Base-by-base conservation (phyloP, 2,797 vertebrate species). In the Gambelia wislizenii region DNA sequence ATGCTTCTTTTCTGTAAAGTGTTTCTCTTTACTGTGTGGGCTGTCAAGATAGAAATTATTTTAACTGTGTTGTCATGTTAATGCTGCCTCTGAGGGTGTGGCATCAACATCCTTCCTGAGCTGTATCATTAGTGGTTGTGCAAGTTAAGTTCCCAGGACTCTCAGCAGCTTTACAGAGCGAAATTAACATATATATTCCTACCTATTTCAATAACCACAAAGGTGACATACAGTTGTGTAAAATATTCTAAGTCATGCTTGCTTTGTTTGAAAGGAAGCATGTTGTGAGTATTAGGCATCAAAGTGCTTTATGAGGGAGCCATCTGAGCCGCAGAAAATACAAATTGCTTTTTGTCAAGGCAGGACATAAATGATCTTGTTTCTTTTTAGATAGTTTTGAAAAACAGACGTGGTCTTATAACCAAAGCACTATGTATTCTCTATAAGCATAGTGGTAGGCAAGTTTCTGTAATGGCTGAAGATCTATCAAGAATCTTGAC, bases 1-100 rank as follows among this genome's bases (percentile, higher is more conserved):
- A 83, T 84, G 1, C 79, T 90, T 74, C 89, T 67, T 76, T 56
- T 39, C 39, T 74, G 72, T 44, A 16, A 13, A 22, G 12, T 76
- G 42, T 12, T 79, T 91, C 88, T 22, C 22, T 93, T 94, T 67
- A 1, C 74, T 92, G 75, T 94, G 90, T 93, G 92, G 95, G 89
- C 91, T 96, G 94, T 93, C 86, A 76, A 93, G 92, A 94, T 94
- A 92, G 95, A 96, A 90, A 77, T 78, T n/a, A 10, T 77, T 85
- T n/a, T 64, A 74, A 91, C 30, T 84, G 36, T 47, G 22, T 0
- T 86, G 81, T 83, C 72, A 5, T 78, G 89, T 90, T 91, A 84
- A 56, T 54, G 83, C 49, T 61, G 44, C 87, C 1, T 27, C 44
- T 47, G 30, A 86, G 33, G 85, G n/a, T 89, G 75, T 86, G 54